Conservation (phyloP, 2,888 invertebrate species). For the Agrochola lota region DNA sequence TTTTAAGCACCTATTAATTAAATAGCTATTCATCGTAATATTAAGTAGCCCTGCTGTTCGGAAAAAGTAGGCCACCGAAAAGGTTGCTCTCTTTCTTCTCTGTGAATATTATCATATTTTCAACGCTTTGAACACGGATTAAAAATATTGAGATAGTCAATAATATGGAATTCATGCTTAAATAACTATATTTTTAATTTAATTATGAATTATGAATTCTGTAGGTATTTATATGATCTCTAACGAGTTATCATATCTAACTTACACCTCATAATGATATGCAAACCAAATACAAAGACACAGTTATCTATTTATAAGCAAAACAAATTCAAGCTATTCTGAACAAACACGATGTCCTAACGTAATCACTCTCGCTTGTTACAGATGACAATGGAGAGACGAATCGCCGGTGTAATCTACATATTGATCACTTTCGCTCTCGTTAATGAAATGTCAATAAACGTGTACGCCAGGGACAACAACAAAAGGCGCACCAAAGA, state of each 20-base stretch:
- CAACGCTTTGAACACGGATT: slow-evolving; percentile 6
- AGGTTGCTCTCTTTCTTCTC: background rate
- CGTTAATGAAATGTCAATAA: slow-evolving; percentile 87
- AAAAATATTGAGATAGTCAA: background rate
- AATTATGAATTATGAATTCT: background rate
- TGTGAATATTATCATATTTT: slow-evolving; percentile 21
- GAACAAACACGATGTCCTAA: slow-evolving; percentile 65
- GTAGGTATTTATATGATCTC: too few species aligned
- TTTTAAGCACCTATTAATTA: slow-evolving; percentile 40
- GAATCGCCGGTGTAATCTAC: slow-evolving; percentile 84
- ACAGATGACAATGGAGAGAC: slow-evolving; percentile 86
- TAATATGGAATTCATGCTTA: background rate
- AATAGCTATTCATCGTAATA: slow-evolving; percentile 37
- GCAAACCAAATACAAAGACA: slow-evolving; percentile 37
- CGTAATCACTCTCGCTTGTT: slow-evolving; percentile 80
- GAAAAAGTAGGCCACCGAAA: slow-evolving; percentile 34
- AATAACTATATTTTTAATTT: too few species aligned
- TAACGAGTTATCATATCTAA: background rate
- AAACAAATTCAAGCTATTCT: slow-evolving; percentile 62
- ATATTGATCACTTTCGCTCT: slow-evolving; percentile 85
- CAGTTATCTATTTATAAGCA: slow-evolving; percentile 38
- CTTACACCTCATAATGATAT: slow-evolving; percentile 8
- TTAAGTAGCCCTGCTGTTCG: slow-evolving; percentile 26
- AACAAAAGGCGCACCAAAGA: slow-evolving; percentile 87
- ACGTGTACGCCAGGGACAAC: slow-evolving; percentile 86